Conservation (phyloP, 2,888 invertebrate species). For the Melolontha melolontha region DNA sequence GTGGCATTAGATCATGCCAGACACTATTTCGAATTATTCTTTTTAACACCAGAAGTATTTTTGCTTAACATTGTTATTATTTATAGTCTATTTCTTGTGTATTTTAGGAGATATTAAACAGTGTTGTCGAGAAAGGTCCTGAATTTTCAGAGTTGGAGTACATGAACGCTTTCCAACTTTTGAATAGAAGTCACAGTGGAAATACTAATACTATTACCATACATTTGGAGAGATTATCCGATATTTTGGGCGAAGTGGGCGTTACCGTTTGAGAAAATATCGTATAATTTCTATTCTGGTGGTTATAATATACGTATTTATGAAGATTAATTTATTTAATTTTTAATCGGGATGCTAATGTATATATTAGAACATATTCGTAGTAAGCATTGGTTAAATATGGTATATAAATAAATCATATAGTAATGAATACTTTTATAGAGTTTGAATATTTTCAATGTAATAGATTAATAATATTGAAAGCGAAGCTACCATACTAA, state of each 20-base stretch:
- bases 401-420: too few relatives aligned
- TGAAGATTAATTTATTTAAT: conserved; percentile 1
- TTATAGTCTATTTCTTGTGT: neutral
- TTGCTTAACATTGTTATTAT: neutral
- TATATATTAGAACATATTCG: too few relatives aligned
- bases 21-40: conserved; percentile 88
- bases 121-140: conserved; percentile 87
- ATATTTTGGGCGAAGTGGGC: conserved; percentile 87
- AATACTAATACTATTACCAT: conserved; percentile 72
- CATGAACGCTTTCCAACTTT: conserved; percentile 85
- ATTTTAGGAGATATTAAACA: conserved; percentile 83
- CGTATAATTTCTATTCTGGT: neutral
- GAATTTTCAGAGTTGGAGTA: conserved; percentile 91
- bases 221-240: conserved; percentile 83
- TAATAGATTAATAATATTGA: too few relatives aligned
- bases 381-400: too few relatives aligned
- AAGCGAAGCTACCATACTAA: too few relatives aligned
- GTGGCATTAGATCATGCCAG: conserved; percentile 90
- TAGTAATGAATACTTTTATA: too few relatives aligned
- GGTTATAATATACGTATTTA: neutral
- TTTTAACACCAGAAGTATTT: conserved; percentile 81
- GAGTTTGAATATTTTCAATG: too few relatives aligned
- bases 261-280: conserved; percentile 74
- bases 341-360: neutral
- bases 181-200: conserved; percentile 71